Base-by-base conservation (phyloP, 2,797 vertebrate genomes). In the Nothura maculosa region DNA sequence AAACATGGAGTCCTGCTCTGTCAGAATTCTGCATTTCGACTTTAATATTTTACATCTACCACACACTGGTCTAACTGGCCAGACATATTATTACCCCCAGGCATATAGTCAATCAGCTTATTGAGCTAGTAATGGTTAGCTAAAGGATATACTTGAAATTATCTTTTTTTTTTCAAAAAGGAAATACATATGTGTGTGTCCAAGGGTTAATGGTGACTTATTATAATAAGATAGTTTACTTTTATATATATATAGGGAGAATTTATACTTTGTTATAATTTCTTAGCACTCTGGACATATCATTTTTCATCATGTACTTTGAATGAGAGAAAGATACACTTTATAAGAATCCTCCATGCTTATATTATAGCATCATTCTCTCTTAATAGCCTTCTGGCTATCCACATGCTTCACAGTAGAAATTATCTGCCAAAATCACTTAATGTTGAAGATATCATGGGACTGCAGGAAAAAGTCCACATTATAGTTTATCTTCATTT, bases 351-450 rank as follows among this genome's bases (percentile, higher is more conserved):
- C 92, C 93, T 85, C 75, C 70, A 60, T 45, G 62, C 84, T 91
- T 94, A 80, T 86, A 91, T 81, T 92, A 89, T n/a, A 84, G 54
- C 77, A 86, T 88, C 58, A 62, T 91, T 91, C 85, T 92, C 89
- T 94, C 94, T 95, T 94, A 96, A 96, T 92, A 91, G 89, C 85
- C 86, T 43, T 94, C 95, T 94, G 92, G 66, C 84, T 91, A 94
- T 86, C 89, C 87, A 79, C 93, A 96, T 89, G 74, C 87, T 90
- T 93, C 83, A 85, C 7, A 66, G 92, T 86, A 94, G 81, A 90
- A 97, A 94, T 94, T 92, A 88, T 87, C 94, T 96, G 85, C 92
- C 94, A 92, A 84, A 93, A 91, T 93, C 93, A 92, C 82, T 96
- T 95, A 91, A 96, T 80, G 80, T 63, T 94, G 89, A 88, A 93